Evolutionary conservation across 1,140 invertebrate species (phyloP).

Genomic region (Arion vulgaris): DNA sequence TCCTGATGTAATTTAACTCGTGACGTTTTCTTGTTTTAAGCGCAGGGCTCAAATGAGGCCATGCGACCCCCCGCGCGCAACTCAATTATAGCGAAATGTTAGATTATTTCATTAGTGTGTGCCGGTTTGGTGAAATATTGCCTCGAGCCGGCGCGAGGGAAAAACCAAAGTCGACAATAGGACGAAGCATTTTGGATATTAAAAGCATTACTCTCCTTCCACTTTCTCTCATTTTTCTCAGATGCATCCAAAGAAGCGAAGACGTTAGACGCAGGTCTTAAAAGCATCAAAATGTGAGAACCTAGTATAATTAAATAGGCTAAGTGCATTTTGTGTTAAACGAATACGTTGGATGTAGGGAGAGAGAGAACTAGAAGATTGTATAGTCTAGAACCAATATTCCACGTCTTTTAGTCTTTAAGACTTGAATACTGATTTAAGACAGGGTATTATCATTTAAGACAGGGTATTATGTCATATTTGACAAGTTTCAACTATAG

Average conservation of each 20-base stretch:
- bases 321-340: neutral
- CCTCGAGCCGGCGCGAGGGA: slow-evolving; percentile 6
- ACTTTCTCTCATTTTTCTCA: slow-evolving; percentile 10
- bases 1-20: slow-evolving; percentile 40
- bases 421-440: too few species aligned
- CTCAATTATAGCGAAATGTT: slow-evolving; percentile 40
- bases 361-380: too few species aligned
- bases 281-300: slow-evolving; percentile 19
- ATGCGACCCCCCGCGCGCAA: slow-evolving; percentile 35
- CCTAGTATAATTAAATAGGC: slow-evolving; percentile 27
- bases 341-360: neutral
- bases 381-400: neutral
- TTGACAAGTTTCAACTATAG: too few species aligned
- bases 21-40: slow-evolving; percentile 40
- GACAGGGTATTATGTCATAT: too few species aligned
- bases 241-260: neutral
- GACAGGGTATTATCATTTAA: too few species aligned
- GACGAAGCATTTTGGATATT: slow-evolving; percentile 32
- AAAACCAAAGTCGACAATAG: slow-evolving; percentile 27
- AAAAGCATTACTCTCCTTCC: slow-evolving; percentile 15
- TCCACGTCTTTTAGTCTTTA: too few species aligned
- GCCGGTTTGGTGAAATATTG: slow-evolving; percentile 28
- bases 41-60: slow-evolving; percentile 37
- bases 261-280: neutral
- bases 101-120: slow-evolving; percentile 34